Base-by-base conservation (phyloP, 2,888 invertebrate species). In the Melanchra persicariae region DNA sequence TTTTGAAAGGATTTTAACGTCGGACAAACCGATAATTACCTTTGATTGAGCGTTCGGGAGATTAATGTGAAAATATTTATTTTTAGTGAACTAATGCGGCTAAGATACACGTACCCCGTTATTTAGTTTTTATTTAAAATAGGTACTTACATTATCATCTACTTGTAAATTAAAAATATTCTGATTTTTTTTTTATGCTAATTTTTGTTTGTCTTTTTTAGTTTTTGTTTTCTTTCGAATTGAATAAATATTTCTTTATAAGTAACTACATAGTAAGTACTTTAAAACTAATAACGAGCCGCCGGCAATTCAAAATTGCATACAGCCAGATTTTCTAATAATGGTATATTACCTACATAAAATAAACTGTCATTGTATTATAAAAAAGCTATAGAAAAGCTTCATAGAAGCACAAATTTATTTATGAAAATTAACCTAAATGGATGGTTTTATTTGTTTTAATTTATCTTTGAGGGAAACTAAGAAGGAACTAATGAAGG, bases 1-100 rank as follows among this genome's bases (percentile, higher is more conserved):
- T 54, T 68, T 72, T 58, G 8, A 58, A 51, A 61, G 24, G 30
- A 45, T 57, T 64, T 43, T 30, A 45, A 26, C 10, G 9, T 30
- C 9, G 30, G n/a, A 17, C 3, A 47, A 19, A 0, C 12, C 40
- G 15, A 43, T 74, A 54, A 77, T 66, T 66, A 61, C 22, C 10
- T 51, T 17, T 65, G 34, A 74, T 74, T 60, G 37, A 51, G 40
- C 12, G 24, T 52, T 57, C 22, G 5, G 3, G 3, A 34, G 19
- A 51, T 43, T 49, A 49, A 26, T 43, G 24, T 12, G 0, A 37
- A 51, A 37, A 19, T 12, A 17, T 37, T 54, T 24, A 8, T 10
- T 47, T 52, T 63, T 54, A 8, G 15, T n/a, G 1, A 15, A n/a
- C 10, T 10, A n/a, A 15, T 5, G 30, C 15, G 15, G n/a, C 61